Evolutionary conservation across 2,888 invertebrate species (phyloP), one percentile per base, ranked within the genome.

Genomic region (Uropetala carovei): DNA sequence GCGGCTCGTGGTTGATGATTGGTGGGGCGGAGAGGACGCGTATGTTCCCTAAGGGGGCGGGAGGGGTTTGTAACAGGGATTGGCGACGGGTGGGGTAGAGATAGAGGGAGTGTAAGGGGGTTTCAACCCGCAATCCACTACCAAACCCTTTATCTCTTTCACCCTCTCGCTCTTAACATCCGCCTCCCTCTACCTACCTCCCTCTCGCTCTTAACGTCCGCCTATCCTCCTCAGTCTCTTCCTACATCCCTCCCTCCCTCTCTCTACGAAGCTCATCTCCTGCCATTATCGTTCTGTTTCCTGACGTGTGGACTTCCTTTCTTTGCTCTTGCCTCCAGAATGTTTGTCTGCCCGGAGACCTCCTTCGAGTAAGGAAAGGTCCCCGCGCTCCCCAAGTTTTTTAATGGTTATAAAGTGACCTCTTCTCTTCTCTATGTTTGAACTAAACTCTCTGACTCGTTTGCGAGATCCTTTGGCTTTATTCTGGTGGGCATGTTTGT

Each of bases 291-390:
- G 60, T 59, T 43, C 13, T 68, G n/a, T 10, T 64, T 43, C 27
- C 85, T 22, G 58, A 58, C 85, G n/a, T 59, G 59, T 27, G 14
- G 86, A 5, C 43, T 18, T 64, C 18, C 43, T 89, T 89, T 68
- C 68, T 89, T 89, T 64, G 56, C 56, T 89, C 75, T 56, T 18
- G 30, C 60, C 22, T 64, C 86, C 30, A 64, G 64, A 89, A 89
- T 89, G 89, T 89, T 89, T 89, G 89, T 89, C 68, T 64, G 68
- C 59, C 86, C 60, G 30, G 16, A 86, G 86, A 75, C 75, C 64
- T 64, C 13, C 89, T 89, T 64, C 59, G 58, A 85, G 85, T n/a
- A 59, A 58, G 22, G 5, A 56, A 43, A 64, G 89, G 43, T 64
- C 60, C 64, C 43, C 11, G 22, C 75, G 13, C 75, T 22, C 11